These are phyloP conservation scores for Andricus grossulariae DNA, from an alignment of 1,140 invertebrate genomes.

Conservation along the genomic window DNA sequence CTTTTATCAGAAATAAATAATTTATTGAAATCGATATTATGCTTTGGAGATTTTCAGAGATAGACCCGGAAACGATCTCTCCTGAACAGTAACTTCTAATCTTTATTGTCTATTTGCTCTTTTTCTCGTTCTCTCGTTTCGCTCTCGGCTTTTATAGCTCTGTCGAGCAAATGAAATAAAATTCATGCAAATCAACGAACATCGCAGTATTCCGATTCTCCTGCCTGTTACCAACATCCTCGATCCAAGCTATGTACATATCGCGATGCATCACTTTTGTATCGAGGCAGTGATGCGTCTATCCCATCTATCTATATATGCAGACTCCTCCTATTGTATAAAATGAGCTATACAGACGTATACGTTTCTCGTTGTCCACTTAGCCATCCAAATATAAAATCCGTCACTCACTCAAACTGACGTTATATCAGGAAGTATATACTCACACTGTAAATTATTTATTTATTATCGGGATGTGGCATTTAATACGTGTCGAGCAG, in stretches of 20 bases:
- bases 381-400: conserved; percentile 19
- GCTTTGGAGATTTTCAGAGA: not conserved
- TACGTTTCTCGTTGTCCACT: conserved; percentile 25
- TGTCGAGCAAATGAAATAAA: conserved; percentile 52
- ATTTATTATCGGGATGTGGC: not conserved
- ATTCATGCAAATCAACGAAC: conserved; percentile 57
- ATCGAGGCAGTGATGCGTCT: conserved; percentile 66
- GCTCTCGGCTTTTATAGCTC: conserved; percentile 38
- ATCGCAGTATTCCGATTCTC: conserved; percentile 39
- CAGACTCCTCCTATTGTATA: conserved; percentile 46
- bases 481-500: too few species aligned
- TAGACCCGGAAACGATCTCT: conserved; percentile 3
- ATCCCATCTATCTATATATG: conserved; percentile 58
- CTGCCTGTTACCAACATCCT: conserved; percentile 37
- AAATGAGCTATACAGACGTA: conserved; percentile 10
- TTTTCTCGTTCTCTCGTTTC: conserved; percentile 27
- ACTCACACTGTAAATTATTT: not conserved
- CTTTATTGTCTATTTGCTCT: conserved; percentile 43
- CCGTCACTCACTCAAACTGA: not conserved
- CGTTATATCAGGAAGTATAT: not conserved
- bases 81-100: conserved; percentile 37
- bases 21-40: too few species aligned
- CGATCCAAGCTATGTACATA: conserved; percentile 50
- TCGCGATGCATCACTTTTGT: conserved; percentile 65
- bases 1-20: too few species aligned